Conservation (phyloP, 2,888 invertebrate genomes). For the Nomada hirtipes region DNA sequence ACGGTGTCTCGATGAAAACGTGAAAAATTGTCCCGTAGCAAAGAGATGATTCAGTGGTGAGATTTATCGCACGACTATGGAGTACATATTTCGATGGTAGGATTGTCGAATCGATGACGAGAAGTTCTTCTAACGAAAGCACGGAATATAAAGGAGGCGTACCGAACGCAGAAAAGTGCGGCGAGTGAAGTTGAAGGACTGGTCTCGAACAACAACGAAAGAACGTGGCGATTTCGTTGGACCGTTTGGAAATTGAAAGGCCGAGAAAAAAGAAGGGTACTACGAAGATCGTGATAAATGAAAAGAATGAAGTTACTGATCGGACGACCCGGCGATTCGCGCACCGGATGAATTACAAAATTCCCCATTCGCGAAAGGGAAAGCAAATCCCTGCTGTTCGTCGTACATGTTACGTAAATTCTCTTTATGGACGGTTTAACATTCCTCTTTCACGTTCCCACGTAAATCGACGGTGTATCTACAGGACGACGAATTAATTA, state of each 20-base stretch:
- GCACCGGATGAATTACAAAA: slow-evolving; percentile 48
- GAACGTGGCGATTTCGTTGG: not conserved
- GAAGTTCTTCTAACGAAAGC: not conserved
- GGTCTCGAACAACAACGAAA: not conserved
- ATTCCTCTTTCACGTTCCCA: slow-evolving; percentile 54
- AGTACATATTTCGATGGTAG: slow-evolving; percentile 32
- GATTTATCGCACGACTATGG: slow-evolving; percentile 42
- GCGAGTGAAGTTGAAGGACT: not conserved
- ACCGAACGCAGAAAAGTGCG: not conserved
- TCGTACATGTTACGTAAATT: slow-evolving; percentile 60
- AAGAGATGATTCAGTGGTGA: slow-evolving; percentile 51
- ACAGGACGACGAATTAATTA: slow-evolving; percentile 22
- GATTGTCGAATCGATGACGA: slow-evolving; percentile 39
- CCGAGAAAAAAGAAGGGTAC: not conserved
- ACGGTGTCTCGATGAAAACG: slow-evolving; percentile 49
- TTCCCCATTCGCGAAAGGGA: slow-evolving; percentile 57
- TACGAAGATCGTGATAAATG: not conserved
- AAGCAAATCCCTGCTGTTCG: slow-evolving; percentile 59
- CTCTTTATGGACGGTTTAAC: slow-evolving; percentile 63
- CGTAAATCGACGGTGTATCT: slow-evolving; percentile 38
- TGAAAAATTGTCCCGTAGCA: slow-evolving; percentile 59
- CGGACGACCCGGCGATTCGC: slow-evolving; percentile 42
- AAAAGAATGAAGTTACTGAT: slow-evolving; percentile 36
- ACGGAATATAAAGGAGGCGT: not conserved
- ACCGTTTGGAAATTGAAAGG: not conserved